Evolutionary conservation across 1,140 invertebrate genomes (phyloP), one percentile per base, ranked within the genome.

Genomic region (Scaptomyza hsui): DNA sequence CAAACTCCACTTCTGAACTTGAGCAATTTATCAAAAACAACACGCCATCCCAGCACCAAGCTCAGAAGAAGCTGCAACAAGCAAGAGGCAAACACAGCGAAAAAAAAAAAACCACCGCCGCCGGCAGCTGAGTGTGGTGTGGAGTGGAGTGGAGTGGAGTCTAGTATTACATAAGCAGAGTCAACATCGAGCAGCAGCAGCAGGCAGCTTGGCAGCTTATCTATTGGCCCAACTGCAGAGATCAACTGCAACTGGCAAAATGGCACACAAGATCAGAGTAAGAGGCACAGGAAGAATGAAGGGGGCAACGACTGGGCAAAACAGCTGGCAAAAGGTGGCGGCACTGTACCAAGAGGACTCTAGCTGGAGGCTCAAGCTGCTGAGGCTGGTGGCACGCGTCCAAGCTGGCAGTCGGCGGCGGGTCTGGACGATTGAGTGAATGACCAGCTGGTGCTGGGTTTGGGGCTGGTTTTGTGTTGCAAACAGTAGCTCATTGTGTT

Each of bases 241-340:
- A 83, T 83, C 80, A 85, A 68, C 53, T 49, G 57, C 49, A 64
- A 39, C 49, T n/a, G 44, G 42, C 47, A 18, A 39, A 42, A 51
- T 69, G 44, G 45, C 64, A 62, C 64, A 62, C 56, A 70, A 73
- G 41, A 48, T 59, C 29, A 49, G 45, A 59, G 68, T 15, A 24
- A 19, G 56, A 15, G 56, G 16, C 16, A 15, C 1, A 10, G 16
- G 12, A 1, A 37, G 12, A 3, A 10, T n/a, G 42, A 37, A 48
- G 45, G 55, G 61, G n/a, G 15, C 32, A 37, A 37, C 44, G 18
- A 29, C 13, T 29, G 52, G 59, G 29, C 49, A 60, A 57, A 62
- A 75, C 72, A 82, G 81, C 81, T 86, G 81, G 77, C 77, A 86
- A 86, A 86, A 86, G 77, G 67, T 78, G 55, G 81, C 81, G 82